Conservation (phyloP, 53 echinoderm and acorn worm genomes). For the Hippasteria phrygiana region DNA sequence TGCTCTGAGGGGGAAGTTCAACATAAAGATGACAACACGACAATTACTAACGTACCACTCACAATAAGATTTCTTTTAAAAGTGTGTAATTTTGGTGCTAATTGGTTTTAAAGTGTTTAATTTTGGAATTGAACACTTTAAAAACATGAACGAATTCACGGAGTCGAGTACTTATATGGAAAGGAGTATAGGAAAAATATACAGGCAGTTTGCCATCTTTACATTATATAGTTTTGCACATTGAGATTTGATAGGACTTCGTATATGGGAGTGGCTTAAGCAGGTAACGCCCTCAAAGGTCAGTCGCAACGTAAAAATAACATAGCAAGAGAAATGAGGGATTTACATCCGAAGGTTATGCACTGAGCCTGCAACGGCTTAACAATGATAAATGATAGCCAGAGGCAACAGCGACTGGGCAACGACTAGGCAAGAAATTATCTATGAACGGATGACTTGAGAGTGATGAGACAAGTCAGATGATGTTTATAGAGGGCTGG, state of each 20-base stretch:
- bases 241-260: background rate
- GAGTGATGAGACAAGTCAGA: background rate
- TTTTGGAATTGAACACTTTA: too few relatives aligned
- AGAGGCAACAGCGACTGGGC: background rate
- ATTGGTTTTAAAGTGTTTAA: too few relatives aligned
- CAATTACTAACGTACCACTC: too few relatives aligned
- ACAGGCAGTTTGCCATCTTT: background rate
- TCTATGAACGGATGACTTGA: background rate
- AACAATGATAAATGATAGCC: background rate
- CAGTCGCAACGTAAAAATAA: too few relatives aligned
- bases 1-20: constrained; percentile 3
- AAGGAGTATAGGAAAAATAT: too few relatives aligned
- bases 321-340: too few relatives aligned
- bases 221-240: background rate
- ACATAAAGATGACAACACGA: constrained; percentile 16
- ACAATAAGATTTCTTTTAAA: too few relatives aligned
- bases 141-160: too few relatives aligned
- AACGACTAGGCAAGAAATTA: constrained; percentile 6
- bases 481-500: background rate
- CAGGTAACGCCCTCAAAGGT: background rate
- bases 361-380: background rate
- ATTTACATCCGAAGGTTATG: background rate
- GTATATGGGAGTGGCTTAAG: background rate
- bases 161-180: too few relatives aligned
- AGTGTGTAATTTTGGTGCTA: too few relatives aligned